Evolutionary conservation across 2,113 vertebrate species (phyloP), one percentile per base, ranked within the genome.

Genomic region (Xiphophorus hellerii): DNA sequence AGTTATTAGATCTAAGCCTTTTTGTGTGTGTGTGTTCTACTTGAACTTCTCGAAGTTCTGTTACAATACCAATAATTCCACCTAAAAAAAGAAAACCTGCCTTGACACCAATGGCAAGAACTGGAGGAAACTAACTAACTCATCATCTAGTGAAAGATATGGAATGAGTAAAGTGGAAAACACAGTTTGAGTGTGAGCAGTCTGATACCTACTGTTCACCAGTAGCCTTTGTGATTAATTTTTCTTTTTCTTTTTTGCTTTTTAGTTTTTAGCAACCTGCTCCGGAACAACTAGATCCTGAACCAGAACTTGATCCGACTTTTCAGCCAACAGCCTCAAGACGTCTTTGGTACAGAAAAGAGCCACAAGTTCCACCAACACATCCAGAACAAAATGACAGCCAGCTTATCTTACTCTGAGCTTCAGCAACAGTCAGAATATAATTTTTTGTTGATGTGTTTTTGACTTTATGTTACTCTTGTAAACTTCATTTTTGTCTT

Each of bases 251-350:
- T 62, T 12, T 54, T 62, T 68, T 44, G 20, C 0, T 13, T 81
- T 89, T 0, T 84, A 95, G 94, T 83, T 77, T 67, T 93, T 76
- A 94, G 93, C 79, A 90, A 92, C 85, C 86, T 95, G 65, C 89
- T 94, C 62, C 87, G 58, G 66, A 80, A 80, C 0, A 92, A 91
- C 39, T 91, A 92, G 73, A 81, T 3, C 8, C 20, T 42, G 22
- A 0, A 10, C 7, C 33, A 33, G 22, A 12, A 8, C 65, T 37
- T 28, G 17, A 7, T 0, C 0, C 60, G 20, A 5, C 69, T 42
- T 17, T 6, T 27, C 60, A 35, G 13, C 29, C 44, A 3, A 25
- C 10, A 20, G 20, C 22, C 25, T 54, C 2, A 54, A 54, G 7
- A 2, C 17, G 3, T 28, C 25, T 62, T 35, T 20, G 13, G 1